Evolutionary conservation across 1,140 invertebrate species (phyloP).

Genomic region (Helicoverpa armigera): DNA sequence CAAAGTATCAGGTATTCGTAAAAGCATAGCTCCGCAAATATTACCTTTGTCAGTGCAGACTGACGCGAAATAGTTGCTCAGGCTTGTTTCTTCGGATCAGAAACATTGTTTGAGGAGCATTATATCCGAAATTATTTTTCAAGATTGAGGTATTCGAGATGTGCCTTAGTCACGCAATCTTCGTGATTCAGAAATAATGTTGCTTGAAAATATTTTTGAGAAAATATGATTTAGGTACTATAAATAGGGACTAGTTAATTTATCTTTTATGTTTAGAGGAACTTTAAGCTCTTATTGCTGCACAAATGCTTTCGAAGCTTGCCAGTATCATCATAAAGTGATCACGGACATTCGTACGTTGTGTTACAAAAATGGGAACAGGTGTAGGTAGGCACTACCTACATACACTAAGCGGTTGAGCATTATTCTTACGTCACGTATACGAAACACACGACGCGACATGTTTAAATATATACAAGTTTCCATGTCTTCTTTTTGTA

Average conservation of each 20-base stretch:
- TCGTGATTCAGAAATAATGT: neutral
- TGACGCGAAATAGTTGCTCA: conserved; percentile 24
- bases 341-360: conserved; percentile 21
- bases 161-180: conserved; percentile 14
- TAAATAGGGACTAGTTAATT: too few relatives aligned
- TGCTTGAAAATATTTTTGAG: neutral
- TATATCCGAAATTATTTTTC: conserved; percentile 7
- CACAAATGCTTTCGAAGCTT: neutral
- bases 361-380: neutral
- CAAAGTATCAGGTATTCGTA: conserved; percentile 7
- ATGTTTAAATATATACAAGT: neutral
- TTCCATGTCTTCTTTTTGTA: too few relatives aligned
- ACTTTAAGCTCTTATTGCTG: neutral
- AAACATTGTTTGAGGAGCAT: conserved; percentile 29
- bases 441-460: neutral
- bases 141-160: neutral
- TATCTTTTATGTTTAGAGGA: too few relatives aligned
- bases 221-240: too few relatives aligned
- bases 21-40: conserved; percentile 43
- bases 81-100: conserved; percentile 35
- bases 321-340: conserved; percentile 35
- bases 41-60: conserved; percentile 32
- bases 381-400: neutral
- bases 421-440: conserved; percentile 4
- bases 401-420: neutral